Evolutionary conservation across 2,797 vertebrate genomes (phyloP).

Genomic region (Vespertilio murinus): DNA sequence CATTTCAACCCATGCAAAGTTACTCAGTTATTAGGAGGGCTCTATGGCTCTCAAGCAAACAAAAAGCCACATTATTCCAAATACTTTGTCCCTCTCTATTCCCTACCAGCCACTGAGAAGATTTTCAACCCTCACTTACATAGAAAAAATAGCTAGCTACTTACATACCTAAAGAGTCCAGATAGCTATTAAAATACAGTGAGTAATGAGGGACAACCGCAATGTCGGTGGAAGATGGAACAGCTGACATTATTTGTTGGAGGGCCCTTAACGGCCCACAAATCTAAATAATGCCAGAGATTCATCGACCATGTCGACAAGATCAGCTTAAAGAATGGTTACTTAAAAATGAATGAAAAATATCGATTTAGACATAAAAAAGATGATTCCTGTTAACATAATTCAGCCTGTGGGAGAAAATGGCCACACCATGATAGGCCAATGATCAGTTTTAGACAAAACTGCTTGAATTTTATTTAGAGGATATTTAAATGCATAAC

Average conservation of each 20-base stretch:
- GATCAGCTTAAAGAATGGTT: slow-evolving; percentile 49
- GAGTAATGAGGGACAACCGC: slow-evolving; percentile 40
- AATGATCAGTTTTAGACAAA: slow-evolving; percentile 21
- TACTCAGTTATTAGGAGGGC: neutral
- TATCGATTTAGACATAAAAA: slow-evolving; percentile 57
- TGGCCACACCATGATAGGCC: neutral
- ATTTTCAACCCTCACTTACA: neutral
- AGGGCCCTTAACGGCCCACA: slow-evolving; percentile 31
- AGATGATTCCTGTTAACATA: slow-evolving; percentile 37
- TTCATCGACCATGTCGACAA: neutral
- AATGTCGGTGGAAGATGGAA: slow-evolving; percentile 43
- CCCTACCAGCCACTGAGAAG: neutral
- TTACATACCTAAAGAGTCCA: neutral
- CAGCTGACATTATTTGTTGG: slow-evolving; percentile 42
- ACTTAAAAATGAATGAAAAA: slow-evolving; percentile 69
- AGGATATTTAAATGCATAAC: neutral
- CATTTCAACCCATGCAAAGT: slow-evolving; percentile 8
- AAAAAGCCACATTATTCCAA: slow-evolving; percentile 23
- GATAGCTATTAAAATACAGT: slow-evolving; percentile 20
- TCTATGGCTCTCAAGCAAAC: neutral
- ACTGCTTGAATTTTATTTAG: slow-evolving; percentile 23
- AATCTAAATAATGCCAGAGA: slow-evolving; percentile 56
- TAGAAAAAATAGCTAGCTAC: neutral
- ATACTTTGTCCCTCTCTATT: neutral
- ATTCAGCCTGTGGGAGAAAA: slow-evolving; percentile 41